phyloP scores from a whole-genome alignment of 2,113 vertebrate species.

The human (Homo sapiens) region GRCh38 chr12:27662501-27663000 shows the following conservation, averaged over 20 bases:
- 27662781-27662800: neutral
- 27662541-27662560: neutral
- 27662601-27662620: neutral
- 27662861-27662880: neutral
- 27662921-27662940: neutral
- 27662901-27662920: neutral
- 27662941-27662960: neutral
- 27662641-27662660: neutral
- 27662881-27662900: neutral
- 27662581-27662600: neutral
- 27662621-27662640: neutral
- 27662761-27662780: constrained; percentile 6
- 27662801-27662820: neutral
- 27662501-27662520: neutral
- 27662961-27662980: neutral
- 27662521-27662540: neutral
- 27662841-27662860: neutral
- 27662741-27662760: neutral
- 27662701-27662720: neutral
- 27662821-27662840: neutral
- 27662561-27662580: neutral
- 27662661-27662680: neutral
- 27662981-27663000: neutral
- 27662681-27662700: neutral
- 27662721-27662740: neutral